Evolutionary conservation across 2,888 invertebrate species (phyloP).

Genomic region (Watsonalla binaria): DNA sequence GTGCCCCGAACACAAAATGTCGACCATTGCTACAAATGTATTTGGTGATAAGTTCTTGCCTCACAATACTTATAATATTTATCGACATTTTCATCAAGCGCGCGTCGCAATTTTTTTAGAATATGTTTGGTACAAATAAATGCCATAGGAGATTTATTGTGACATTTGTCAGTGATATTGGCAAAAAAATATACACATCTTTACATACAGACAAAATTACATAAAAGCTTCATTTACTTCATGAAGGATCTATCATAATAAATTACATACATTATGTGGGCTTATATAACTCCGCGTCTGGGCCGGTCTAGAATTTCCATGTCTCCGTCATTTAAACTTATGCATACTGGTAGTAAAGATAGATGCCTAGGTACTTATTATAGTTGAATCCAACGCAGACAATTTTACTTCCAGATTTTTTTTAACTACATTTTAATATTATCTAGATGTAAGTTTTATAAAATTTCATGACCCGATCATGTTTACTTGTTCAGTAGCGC

Average conservation of each 20-base stretch:
- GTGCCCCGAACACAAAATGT: not conserved
- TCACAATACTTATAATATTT: no score
- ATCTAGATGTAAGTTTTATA: not conserved
- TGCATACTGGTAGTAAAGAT: slow-evolving; percentile 5
- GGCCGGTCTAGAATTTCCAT: slow-evolving; percentile 4
- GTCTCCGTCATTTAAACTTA: slow-evolving; percentile 17
- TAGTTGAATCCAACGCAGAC: not conserved
- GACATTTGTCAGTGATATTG: slow-evolving; percentile 20
- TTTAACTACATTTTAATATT: not conserved
- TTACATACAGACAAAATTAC: slow-evolving; percentile 38
- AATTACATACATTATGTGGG: slow-evolving; percentile 24
- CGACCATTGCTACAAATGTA: not conserved
- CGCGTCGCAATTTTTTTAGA: not conserved
- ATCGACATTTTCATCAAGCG: no score
- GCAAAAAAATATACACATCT: slow-evolving; percentile 35
- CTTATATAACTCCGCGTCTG: slow-evolving; percentile 24
- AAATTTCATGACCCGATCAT: not conserved
- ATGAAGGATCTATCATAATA: slow-evolving; percentile 31
- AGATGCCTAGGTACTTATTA: not conserved
- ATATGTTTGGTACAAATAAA: slow-evolving; percentile 39
- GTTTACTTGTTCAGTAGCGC: not conserved
- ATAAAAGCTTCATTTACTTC: slow-evolving; percentile 35
- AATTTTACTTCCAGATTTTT: slow-evolving; percentile 5
- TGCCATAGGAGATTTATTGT: slow-evolving; percentile 40
- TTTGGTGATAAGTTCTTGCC: no score